Percentiles rank a stretch among this genome's conserved stretches.
These are phyloP conservation scores for Heterohyrax brucei DNA, from an alignment of 2,797 vertebrate genomes.

Conservation along the genomic window DNA sequence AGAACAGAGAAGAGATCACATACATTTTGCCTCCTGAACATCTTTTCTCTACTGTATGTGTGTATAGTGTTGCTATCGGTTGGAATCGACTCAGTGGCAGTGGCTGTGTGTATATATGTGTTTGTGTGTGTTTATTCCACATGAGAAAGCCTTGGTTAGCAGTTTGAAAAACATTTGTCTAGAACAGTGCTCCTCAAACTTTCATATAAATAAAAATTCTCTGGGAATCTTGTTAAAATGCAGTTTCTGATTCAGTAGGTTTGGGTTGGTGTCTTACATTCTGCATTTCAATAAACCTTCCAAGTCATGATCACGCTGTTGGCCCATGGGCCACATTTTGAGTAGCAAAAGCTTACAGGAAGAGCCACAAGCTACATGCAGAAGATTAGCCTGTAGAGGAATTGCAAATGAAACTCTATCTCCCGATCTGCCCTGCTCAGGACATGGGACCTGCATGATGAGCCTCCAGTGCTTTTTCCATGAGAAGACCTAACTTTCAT, in stretches of 20 bases:
- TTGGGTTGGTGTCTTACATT: not conserved
- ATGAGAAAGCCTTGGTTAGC: not conserved
- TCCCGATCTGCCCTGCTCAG: not conserved
- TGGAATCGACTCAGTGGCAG: too few relatives aligned
- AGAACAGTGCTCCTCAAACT: not conserved
- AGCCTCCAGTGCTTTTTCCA: not conserved
- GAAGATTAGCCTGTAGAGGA: not conserved
- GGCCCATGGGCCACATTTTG: not conserved
- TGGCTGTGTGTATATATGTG: not conserved
- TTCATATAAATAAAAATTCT: not conserved
- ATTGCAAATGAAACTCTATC: rapidly evolving
- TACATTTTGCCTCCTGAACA: not conserved
- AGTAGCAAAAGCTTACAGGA: not conserved
- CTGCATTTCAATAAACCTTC: not conserved
- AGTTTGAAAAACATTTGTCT: not conserved
- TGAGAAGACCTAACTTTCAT: not conserved
- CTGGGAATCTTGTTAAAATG: constrained; percentile 25
- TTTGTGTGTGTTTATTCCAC: not conserved
- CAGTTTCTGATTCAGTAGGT: not conserved
- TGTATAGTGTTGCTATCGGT: too few relatives aligned
- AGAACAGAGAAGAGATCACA: not conserved
- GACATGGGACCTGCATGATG: not conserved
- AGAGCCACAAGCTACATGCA: rapidly evolving
- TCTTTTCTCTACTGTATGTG: not conserved
- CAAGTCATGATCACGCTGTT: not conserved